Evolutionary conservation across 1,140 invertebrate genomes (phyloP).

Genomic region (Copidosoma floridanum): DNA sequence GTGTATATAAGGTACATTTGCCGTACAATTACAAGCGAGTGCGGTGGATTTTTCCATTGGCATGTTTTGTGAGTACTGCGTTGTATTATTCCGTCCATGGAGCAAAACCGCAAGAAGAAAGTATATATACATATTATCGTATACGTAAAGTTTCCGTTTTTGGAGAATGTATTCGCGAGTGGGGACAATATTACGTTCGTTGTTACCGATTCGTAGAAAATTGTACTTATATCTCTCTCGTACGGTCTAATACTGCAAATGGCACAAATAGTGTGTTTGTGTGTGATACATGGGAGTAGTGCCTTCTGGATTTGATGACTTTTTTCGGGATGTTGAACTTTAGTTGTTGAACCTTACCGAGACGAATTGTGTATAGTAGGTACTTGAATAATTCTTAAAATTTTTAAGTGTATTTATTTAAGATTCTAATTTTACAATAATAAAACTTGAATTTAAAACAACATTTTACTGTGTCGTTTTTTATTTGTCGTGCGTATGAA

Average conservation of each 20-base stretch:
- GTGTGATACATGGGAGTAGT: slow-evolving; percentile 10
- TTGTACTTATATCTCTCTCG: slow-evolving; percentile 8
- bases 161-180: no score
- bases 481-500: no score
- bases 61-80: background rate
- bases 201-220: slow-evolving; percentile 5
- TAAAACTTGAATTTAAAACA: slow-evolving; percentile 12
- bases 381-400: slow-evolving; percentile 16
- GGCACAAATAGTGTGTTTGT: slow-evolving; percentile 3
- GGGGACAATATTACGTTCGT: no score
- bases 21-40: background rate
- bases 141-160: no score
- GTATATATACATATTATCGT: slow-evolving; percentile 20
- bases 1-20: no score
- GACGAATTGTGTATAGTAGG: slow-evolving; percentile 20
- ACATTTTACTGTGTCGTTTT: no score
- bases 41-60: background rate
- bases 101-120: no score
- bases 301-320: slow-evolving; percentile 6
- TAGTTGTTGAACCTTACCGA: slow-evolving; percentile 3
- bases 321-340: slow-evolving; percentile 9
- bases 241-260: background rate
- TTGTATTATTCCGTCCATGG: slow-evolving; percentile 20
- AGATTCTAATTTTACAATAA: slow-evolving; percentile 17
- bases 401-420: slow-evolving; percentile 25